phyloP scores from a whole-genome alignment of 1,140 invertebrate genomes.

The Pissodes strobi region DNA sequence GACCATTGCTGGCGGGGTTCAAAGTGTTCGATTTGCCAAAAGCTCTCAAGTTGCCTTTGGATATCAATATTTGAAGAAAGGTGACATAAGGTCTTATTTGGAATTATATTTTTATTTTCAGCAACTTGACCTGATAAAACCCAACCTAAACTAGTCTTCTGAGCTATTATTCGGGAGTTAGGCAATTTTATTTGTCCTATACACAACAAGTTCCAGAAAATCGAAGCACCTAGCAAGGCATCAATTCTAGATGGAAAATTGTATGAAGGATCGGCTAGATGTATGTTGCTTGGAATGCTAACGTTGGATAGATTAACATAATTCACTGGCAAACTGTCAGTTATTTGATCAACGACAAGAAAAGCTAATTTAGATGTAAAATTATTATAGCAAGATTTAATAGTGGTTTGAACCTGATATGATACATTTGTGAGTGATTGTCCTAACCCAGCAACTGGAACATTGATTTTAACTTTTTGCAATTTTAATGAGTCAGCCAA shows the following conservation, averaged over 20 bases:
- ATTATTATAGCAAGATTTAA: neutral
- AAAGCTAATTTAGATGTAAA: neutral
- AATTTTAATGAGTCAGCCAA: neutral
- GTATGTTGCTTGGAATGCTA: neutral
- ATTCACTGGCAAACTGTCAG: neutral
- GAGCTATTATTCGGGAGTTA: neutral
- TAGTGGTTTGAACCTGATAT: neutral
- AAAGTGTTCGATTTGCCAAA: constrained; percentile 1
- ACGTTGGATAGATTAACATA: neutral
- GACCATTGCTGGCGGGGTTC: neutral
- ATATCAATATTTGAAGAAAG: constrained; percentile 1
- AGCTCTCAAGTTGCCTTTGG: neutral
- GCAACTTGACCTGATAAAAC: constrained; percentile 6
- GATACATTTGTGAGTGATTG: neutral
- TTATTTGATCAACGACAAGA: constrained; percentile 4
- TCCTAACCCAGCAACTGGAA: neutral
- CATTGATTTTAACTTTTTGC: neutral
- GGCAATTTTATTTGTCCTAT: neutral
- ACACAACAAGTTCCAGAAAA: neutral
- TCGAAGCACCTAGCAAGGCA: too few species aligned
- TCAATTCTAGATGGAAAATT: neutral
- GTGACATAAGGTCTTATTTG: neutral
- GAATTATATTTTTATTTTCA: neutral
- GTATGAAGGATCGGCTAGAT: neutral
- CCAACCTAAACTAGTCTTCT: constrained; percentile 2